Percentiles rank a stretch among this genome's conserved stretches.
These are phyloP conservation scores for Cephalopterus ornatus DNA, from an alignment of 2,113 vertebrate genomes.

Conservation along the genomic window DNA sequence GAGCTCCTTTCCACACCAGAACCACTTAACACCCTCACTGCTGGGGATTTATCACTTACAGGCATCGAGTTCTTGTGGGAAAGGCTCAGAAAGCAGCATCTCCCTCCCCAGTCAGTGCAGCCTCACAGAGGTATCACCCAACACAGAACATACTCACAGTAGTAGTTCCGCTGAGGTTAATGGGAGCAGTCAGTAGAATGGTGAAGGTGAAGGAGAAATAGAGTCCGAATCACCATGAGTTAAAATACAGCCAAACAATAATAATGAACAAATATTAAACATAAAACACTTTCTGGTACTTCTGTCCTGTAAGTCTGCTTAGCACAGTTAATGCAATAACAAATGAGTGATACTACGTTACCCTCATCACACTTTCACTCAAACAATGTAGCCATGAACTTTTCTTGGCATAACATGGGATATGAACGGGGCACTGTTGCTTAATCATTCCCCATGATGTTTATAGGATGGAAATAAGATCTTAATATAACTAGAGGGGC, in stretches of 20 bases:
- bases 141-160: neutral
- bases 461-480: conserved; percentile 53
- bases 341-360: neutral
- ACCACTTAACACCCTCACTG: neutral
- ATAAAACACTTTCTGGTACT: neutral
- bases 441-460: conserved; percentile 11
- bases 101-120: neutral
- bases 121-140: neutral
- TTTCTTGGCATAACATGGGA: neutral
- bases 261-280: neutral
- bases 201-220: neutral
- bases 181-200: neutral
- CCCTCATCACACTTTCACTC: neutral
- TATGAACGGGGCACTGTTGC: neutral
- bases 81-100: neutral
- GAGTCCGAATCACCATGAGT: neutral
- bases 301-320: neutral
- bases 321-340: neutral
- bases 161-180: neutral
- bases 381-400: neutral
- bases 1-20: neutral
- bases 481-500: conserved; percentile 4
- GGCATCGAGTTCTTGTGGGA: neutral
- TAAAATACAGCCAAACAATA: neutral
- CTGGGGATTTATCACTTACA: neutral